Base-by-base conservation (phyloP, 2,888 invertebrate species). In the Hirtodrosophila histrioides region DNA sequence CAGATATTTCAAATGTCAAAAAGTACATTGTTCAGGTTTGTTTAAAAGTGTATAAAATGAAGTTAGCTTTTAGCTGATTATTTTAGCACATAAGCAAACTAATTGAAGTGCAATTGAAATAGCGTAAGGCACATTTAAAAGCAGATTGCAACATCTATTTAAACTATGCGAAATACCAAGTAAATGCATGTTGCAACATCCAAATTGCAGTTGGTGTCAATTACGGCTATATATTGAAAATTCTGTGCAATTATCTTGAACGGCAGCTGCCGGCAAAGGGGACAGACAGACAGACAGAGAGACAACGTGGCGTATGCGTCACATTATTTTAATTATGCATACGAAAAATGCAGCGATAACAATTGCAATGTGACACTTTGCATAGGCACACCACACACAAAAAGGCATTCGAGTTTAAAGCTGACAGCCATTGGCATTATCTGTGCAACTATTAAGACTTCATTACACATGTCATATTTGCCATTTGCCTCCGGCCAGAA, bases 391-490 rank as follows among this genome's bases (percentile, higher is more conserved):
- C 12, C 17, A 45, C 33, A 51, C 12, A 43, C 46, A 58, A 39
- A 46, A 60, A 78, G 27, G 57, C 56, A 70, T 46, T 57, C 54
- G 46, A 72, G 48, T 61, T 37, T 10, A 37, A 10, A 48, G 46
- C 29, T 49, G 55, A 66, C 77, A 63, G 71, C 40, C 67, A 75
- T 65, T 86, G 87, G 77, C 86, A 70, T 72, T 83, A 83, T 83
- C 82, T 88, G 35, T 53, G 62, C 50, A 39, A 60, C 88, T 85
- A 84, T 85, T 85, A 85, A 84, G 88, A 85, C 88, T 88, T 85
- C 84, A 88, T 85, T 85, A 88, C 84, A 85, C 82, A 85, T 85
- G 88, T 87, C 88, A 85, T 84, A 85, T 87, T 88, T 83, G 88
- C 77, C 76, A 69, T 83, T 78, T 75, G 62, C 17, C 46, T 40